These are phyloP conservation scores for Mus minutoides DNA, from an alignment of 2,797 vertebrate species.

Conservation along the genomic window DNA sequence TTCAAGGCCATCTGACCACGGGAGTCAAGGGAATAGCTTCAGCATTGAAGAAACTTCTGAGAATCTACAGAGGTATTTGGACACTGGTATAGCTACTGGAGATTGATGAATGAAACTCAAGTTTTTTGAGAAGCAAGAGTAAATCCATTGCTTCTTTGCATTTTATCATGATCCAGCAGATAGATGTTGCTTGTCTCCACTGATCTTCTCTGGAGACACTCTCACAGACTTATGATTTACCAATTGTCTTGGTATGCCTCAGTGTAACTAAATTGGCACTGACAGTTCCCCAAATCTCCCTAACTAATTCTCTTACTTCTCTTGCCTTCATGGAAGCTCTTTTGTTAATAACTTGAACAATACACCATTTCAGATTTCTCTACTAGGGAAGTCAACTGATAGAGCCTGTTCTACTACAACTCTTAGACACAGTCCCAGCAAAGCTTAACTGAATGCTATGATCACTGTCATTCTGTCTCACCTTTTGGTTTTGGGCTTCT, in stretches of 20 bases:
- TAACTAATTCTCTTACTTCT: background rate
- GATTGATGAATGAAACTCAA: background rate
- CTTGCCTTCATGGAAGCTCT: background rate
- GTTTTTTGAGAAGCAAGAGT: background rate
- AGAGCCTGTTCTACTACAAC: too few species aligned
- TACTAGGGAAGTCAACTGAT: background rate
- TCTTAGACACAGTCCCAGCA: too few species aligned
- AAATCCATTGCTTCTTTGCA: background rate
- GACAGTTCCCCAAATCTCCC: accelerated
- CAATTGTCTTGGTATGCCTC: too few species aligned
- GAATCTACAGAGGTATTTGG: background rate
- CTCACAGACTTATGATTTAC: background rate
- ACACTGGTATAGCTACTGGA: background rate
- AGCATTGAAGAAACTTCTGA: too few species aligned
- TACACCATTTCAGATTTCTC: background rate
- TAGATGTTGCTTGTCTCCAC: too few species aligned
- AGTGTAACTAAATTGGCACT: background rate
- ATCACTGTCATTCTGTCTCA: too few species aligned
- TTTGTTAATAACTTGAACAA: background rate
- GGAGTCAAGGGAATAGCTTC: background rate
- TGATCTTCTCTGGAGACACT: background rate
- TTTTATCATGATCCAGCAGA: background rate
- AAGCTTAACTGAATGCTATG: too few species aligned
- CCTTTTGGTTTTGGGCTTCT: too few species aligned
- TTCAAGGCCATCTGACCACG: background rate